Evolutionary conservation across 2,888 invertebrate genomes (phyloP), one percentile per base, ranked within the genome.

Genomic region (Serripes groenlandicus): DNA sequence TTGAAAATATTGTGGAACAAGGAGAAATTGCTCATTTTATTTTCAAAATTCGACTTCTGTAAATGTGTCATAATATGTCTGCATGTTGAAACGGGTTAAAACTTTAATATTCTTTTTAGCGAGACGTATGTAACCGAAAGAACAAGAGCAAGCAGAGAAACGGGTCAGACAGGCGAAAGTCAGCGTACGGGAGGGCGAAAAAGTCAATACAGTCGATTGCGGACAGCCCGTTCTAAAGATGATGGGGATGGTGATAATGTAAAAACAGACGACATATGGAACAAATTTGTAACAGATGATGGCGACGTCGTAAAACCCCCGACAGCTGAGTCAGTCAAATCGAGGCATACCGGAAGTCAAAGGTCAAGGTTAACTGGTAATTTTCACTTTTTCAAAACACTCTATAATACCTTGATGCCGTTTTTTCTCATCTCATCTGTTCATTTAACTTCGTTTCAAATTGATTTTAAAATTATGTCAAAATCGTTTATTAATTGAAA

Each of bases 231-330:
- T 15, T 21, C 35, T 21, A 69, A 60, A 21, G 75, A 26, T 4
- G 75, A 54, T 26, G 78, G 30, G 1, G 84, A 54, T 1, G 77
- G 60, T 11, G 83, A 80, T 21, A 77, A 75, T 4, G 76, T 85
- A 4, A 85, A 78, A 76, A 70, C 81, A 11, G 69, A 81, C 62
- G 76, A 85, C 66, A 81, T 85, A 42, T 85, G 85, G 85, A 81
- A 73, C 28, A 85, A 85, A 64, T 85, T 85, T 74, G 81, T 85
- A 0, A 62, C 76, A 32, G 85, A 85, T 60, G 85, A 85, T 54
- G 71, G 76, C 23, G 72, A 85, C 28, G 84, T 85, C 2, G 79
- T 85, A 21, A 49, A 81, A 49, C 81, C 85, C 0, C 85, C 85
- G 11, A 85, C 85, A 23, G 85, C 85, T 7, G 76, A 81, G 23